These are phyloP conservation scores for Adela reaumurella DNA, from an alignment of 2,888 invertebrate genomes.

Conservation along the genomic window DNA sequence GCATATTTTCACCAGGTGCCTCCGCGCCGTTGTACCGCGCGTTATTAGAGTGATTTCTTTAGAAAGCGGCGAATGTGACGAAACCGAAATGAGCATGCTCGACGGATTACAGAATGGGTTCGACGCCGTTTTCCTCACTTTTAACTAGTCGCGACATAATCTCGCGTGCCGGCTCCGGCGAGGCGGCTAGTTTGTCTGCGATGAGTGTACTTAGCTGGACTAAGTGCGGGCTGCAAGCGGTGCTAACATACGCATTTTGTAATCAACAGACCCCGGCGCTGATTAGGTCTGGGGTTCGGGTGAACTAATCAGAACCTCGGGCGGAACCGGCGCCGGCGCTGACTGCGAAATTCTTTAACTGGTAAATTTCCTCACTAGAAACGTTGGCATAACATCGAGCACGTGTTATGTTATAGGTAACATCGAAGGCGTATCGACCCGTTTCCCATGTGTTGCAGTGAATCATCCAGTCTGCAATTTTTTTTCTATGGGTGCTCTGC, in stretches of 20 bases:
- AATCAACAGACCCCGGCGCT: too few relatives aligned
- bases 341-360: too few relatives aligned
- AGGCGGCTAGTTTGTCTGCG: neutral
- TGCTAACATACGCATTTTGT: too few relatives aligned
- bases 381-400: too few relatives aligned
- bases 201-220: too few relatives aligned
- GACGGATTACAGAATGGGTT: conserved; percentile 34
- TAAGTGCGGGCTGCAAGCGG: too few relatives aligned
- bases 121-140: conserved; percentile 28
- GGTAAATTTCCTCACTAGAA: too few relatives aligned
- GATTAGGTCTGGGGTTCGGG: too few relatives aligned
- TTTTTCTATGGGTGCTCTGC: neutral
- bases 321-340: too few relatives aligned
- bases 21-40: conserved; percentile 29
- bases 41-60: conserved; percentile 42
- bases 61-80: conserved; percentile 52
- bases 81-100: conserved; percentile 39
- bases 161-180: conserved; percentile 31
- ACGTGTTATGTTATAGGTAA: too few relatives aligned
- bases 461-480: neutral
- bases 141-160: conserved; percentile 32
- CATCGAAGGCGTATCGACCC: too few relatives aligned
- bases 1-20: conserved; percentile 50
- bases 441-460: neutral
- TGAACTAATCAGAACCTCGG: too few relatives aligned